Base-by-base conservation (phyloP, 2,797 vertebrate genomes). In the Tolypeutes matacus region DNA sequence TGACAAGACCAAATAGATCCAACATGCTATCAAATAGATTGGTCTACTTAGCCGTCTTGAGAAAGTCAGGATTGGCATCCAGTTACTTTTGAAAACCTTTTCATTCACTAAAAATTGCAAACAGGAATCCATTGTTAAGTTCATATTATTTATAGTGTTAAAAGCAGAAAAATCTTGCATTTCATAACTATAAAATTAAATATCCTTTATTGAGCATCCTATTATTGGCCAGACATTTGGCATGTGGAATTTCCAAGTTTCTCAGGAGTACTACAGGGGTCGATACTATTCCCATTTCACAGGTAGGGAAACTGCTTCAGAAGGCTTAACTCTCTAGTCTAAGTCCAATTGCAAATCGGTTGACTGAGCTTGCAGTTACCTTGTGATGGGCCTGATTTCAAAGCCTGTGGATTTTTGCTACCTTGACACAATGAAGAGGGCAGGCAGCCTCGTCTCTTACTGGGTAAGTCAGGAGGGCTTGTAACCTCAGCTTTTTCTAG, bases 121-220 rank as follows among this genome's bases (percentile, higher is more conserved):
- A 65, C 3, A 18, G 23, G 51, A 15, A 67, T 89, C 78, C 58
- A 56, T 85, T 89, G 89, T 69, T 72, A 84, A 67, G 60, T 94
- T 80, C 20, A 15, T 64, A 27, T 58, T 70, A 64, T 36, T 77
- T 86, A 13, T 51, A 36, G 81, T 89, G 73, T 64, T 90, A 95
- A 77, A 94, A 92, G 31, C 2, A 86, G 46, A 51, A 82, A 88
- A n/a, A 46, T 58, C 29, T 75, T 90, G 23, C 86, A 46, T 89
- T 80, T 76, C 25, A 4, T 56, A 73, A 36, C 18, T 80, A 10
- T 82, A 23, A 58, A 85, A 56, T 78, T 67, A 51, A 77, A 13
- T 39, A 39, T 25, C 36, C 31, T 93, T 87, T 85, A 56, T 10
- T 56, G 80, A 93, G 29, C 42, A 49, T 9, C 42, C 42, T 72